Percentiles rank a stretch among this genome's conserved stretches.
phyloP scores from a whole-genome alignment of 2,113 vertebrate species.

The Dasyurus viverrinus region DNA sequence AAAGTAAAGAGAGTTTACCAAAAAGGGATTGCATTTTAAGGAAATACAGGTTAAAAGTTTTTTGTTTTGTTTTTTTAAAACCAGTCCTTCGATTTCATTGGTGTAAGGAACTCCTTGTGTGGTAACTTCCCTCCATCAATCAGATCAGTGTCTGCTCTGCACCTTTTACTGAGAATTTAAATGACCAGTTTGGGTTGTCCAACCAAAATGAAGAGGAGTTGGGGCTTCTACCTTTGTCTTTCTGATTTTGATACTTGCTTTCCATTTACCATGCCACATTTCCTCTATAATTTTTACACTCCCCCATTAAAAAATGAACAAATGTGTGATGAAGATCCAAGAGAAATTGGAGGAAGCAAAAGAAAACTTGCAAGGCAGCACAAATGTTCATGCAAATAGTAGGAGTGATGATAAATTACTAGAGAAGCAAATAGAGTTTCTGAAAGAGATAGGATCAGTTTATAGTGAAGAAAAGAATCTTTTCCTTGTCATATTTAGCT shows the following conservation, averaged over 20 bases:
- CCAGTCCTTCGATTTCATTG: neutral
- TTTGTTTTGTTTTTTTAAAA: neutral
- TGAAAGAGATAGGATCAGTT: conserved; percentile 97
- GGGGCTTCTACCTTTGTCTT: neutral
- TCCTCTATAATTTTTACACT: conserved; percentile 89
- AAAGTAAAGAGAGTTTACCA: neutral
- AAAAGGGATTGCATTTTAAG: neutral
- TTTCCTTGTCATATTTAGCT: conserved; percentile 98
- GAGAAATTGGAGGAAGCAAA: conserved; percentile 96
- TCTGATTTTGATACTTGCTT: neutral
- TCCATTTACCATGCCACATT: neutral
- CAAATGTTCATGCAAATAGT: conserved; percentile 90
- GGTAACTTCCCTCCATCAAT: neutral
- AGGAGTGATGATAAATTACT: conserved; percentile 94
- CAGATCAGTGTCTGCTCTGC: neutral
- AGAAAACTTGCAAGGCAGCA: conserved; percentile 95
- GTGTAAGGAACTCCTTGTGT: neutral
- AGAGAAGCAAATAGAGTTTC: conserved; percentile 95
- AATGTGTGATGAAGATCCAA: conserved; percentile 97
- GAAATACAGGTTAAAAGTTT: neutral
- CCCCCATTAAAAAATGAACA: conserved; percentile 98
- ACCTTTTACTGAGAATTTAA: neutral
- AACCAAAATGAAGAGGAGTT: neutral
- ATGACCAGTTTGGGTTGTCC: neutral
- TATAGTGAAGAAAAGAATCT: conserved; percentile 99